Percentiles rank a stretch among this genome's conserved stretches.
Conservation (phyloP, 2,113 vertebrate genomes). For the Anguilla japonica region DNA sequence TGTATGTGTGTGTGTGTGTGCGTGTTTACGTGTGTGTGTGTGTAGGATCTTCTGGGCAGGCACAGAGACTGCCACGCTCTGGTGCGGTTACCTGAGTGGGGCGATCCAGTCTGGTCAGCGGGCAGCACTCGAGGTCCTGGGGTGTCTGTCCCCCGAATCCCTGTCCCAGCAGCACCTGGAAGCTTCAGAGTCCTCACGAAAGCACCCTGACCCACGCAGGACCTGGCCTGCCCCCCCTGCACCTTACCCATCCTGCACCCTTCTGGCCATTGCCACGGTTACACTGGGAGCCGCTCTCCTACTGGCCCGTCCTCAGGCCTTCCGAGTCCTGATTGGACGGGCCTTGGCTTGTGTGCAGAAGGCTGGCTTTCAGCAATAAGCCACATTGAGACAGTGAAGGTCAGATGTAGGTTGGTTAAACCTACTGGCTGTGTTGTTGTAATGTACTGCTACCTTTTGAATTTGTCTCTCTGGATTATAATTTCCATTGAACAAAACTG, state of each 20-base stretch:
- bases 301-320: slow-evolving; percentile 28
- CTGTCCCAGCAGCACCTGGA: slow-evolving; percentile 56
- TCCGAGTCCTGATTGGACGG: slow-evolving; percentile 23
- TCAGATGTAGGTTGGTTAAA: background rate
- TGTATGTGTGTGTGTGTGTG: background rate
- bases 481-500: background rate
- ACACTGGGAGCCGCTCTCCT: slow-evolving; percentile 46
- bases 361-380: slow-evolving; percentile 6
- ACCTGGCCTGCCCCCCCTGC: background rate
- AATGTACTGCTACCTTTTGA: background rate
- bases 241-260: background rate
- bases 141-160: slow-evolving; percentile 47
- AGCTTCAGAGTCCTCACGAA: background rate
- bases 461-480: background rate
- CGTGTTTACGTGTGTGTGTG: no score
- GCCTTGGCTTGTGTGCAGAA: slow-evolving; percentile 21
- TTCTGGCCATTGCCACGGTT: slow-evolving; percentile 24
- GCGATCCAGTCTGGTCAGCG: slow-evolving; percentile 67
- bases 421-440: background rate
- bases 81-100: slow-evolving; percentile 72
- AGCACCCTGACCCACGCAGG: background rate
- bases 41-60: slow-evolving; percentile 71
- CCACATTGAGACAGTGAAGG: background rate
- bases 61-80: slow-evolving; percentile 70
- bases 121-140: slow-evolving; percentile 67